A percentile compares a stretch with the other conserved stretches of the same genome.
These are phyloP conservation scores for Sphaeridia pumilis DNA, from an alignment of 2,888 invertebrate genomes.

Conservation along the genomic window DNA sequence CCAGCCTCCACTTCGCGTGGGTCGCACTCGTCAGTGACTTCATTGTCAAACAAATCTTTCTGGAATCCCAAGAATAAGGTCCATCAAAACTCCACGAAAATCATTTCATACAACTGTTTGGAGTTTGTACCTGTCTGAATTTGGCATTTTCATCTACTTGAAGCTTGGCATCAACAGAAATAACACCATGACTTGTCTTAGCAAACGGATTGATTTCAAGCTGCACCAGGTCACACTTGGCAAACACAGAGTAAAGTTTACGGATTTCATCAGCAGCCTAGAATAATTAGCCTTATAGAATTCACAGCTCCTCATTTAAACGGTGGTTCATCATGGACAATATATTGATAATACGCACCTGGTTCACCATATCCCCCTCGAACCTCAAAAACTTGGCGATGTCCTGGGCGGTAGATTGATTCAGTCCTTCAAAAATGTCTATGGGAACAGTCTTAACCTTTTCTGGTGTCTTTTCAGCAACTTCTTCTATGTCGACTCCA, in stretches of 20 bases:
- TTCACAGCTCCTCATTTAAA: too few relatives aligned
- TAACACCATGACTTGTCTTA: conserved; percentile 85
- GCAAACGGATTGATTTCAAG: conserved; percentile 98
- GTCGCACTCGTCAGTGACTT: conserved; percentile 77
- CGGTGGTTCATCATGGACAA: too few relatives aligned
- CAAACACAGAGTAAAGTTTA: conserved; percentile 78
- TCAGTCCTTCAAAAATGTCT: conserved; percentile 68
- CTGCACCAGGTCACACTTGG: conserved; percentile 89
- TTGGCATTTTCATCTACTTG: conserved; percentile 98
- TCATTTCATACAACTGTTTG: too few relatives aligned
- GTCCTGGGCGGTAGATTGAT: conserved; percentile 58
- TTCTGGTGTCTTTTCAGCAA: conserved; percentile 85
- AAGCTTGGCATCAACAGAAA: conserved; percentile 96
- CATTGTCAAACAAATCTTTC: conserved; percentile 75
- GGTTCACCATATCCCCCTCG: conserved; percentile 45
- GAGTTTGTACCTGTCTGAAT: conserved; percentile 67
- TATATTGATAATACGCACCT: too few relatives aligned
- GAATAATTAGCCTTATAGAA: too few relatives aligned
- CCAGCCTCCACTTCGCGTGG: conserved; percentile 90
- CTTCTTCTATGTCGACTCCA: conserved; percentile 94
- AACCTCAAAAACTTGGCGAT: conserved; percentile 75
- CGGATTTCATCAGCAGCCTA: conserved; percentile 74
- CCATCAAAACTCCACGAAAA: too few relatives aligned
- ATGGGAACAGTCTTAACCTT: conserved; percentile 77
- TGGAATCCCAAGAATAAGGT: too few relatives aligned